A percentile compares a stretch with the other conserved stretches of the same genome.
phyloP scores from a whole-genome alignment of 2,888 invertebrate species.

The Ennomos quercinarius region DNA sequence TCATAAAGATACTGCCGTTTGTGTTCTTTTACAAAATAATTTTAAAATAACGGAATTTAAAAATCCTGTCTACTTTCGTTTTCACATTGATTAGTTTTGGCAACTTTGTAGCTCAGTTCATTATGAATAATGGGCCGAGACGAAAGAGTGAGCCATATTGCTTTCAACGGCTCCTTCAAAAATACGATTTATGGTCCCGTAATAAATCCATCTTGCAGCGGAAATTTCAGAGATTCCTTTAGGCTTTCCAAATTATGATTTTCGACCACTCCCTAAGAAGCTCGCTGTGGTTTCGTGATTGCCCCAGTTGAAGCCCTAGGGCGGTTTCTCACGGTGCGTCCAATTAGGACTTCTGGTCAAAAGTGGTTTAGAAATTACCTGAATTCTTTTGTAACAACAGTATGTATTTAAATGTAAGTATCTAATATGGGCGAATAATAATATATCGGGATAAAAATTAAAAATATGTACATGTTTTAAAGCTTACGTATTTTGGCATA shows the following conservation, averaged over 20 bases:
- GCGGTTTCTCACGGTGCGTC: slow-evolving; percentile 35
- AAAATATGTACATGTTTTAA: too few species aligned
- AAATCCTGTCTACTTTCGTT: slow-evolving; percentile 9
- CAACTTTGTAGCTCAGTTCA: slow-evolving; percentile 18
- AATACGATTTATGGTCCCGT: slow-evolving; percentile 19
- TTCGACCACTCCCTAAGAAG: slow-evolving; percentile 32
- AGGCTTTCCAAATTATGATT: slow-evolving; percentile 31
- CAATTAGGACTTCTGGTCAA: slow-evolving; percentile 12
- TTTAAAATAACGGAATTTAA: slow-evolving; percentile 5
- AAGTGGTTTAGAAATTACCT: slow-evolving; percentile 34
- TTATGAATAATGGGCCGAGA: slow-evolving; percentile 13
- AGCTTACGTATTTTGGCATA: too few species aligned
- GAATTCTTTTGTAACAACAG: slow-evolving; percentile 32
- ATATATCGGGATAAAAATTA: too few species aligned
- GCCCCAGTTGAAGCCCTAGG: slow-evolving; percentile 27
- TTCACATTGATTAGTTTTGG: slow-evolving; percentile 13
- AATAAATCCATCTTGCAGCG: slow-evolving; percentile 25
- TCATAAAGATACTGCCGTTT: too few species aligned
- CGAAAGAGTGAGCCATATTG: slow-evolving; percentile 18
- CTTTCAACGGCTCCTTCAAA: slow-evolving; percentile 26
- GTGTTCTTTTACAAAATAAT: not conserved
- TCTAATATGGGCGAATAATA: too few species aligned
- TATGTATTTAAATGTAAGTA: slow-evolving; percentile 15
- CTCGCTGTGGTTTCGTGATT: slow-evolving; percentile 31
- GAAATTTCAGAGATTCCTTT: slow-evolving; percentile 35